These are phyloP conservation scores for Baccha elongata DNA, from an alignment of 2,888 invertebrate genomes.

Conservation along the genomic window DNA sequence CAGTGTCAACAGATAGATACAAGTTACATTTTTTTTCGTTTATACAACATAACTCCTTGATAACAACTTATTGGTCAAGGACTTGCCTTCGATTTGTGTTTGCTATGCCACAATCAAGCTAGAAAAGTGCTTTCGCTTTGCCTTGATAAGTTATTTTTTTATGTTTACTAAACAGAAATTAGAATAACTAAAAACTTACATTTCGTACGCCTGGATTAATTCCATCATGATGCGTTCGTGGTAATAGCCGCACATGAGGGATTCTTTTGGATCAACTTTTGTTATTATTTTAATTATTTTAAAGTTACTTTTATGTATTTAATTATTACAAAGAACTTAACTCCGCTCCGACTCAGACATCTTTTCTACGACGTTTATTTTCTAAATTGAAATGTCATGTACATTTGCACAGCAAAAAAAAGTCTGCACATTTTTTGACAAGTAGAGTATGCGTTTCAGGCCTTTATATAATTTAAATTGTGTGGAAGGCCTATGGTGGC, in stretches of 20 bases:
- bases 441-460: background rate
- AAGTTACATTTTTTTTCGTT: conserved; percentile 14
- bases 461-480: too few relatives aligned
- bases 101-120: background rate
- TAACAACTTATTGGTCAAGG: conserved; percentile 37
- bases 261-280: background rate
- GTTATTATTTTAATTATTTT: background rate
- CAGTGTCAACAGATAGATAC: conserved; percentile 15
- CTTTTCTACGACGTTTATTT: conserved; percentile 34
- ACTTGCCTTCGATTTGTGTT: conserved; percentile 20
- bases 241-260: conserved; percentile 35
- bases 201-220: conserved; percentile 21
- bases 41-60: conserved; percentile 23
- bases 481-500: too few relatives aligned
- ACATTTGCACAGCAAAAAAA: conserved; percentile 21
- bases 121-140: background rate
- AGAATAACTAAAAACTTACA: conserved; percentile 27
- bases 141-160: background rate
- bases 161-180: conserved; percentile 26
- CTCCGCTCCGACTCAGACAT: conserved; percentile 8
- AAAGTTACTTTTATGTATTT: conserved; percentile 13
- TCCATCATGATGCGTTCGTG: conserved; percentile 31
- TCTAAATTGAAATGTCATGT: conserved; percentile 35
- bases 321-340: conserved; percentile 31
- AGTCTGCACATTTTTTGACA: conserved; percentile 7